Evolutionary conservation across 2,888 invertebrate genomes (phyloP), one percentile per base, ranked within the genome.

Genomic region (Blomia tropicalis): DNA sequence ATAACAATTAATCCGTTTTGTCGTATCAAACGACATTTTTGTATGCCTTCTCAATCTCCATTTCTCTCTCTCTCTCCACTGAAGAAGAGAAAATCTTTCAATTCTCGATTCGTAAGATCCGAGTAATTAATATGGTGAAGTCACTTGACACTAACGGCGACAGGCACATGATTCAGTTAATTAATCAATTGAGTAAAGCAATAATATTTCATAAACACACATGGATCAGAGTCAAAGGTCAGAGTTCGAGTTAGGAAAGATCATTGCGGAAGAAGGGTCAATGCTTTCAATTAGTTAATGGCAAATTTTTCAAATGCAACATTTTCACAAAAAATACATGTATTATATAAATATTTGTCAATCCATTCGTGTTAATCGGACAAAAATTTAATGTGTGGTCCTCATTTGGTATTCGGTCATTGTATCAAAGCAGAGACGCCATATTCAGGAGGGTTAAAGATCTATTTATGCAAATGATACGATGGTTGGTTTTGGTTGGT

Each of bases 311-410:
- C 14, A 14, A 41, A 41, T 41, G 14, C 41, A n/a, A 14, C 41
- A 41, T 14, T n/a, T n/a, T n/a, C n/a, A n/a, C n/a, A n/a, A n/a
- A 36, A 17, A 7, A 36, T 11, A 14, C n/a, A n/a, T 47, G 7
- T 7, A 11, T 27, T 47, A n/a, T 47, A 47, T 47, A 47, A 47
- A 47, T 47, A 47, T 47, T 47, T 47, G 51, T n/a, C 7, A n/a
- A 47, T 47, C 7, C 51, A 47, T 47, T 47, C 51, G 51, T 47
- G 51, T n/a, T 47, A 47, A 47, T 47, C 51, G 51, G 51, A 11
- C 41, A 17, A n/a, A n/a, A n/a, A n/a, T n/a, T n/a, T n/a, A n/a
- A n/a, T n/a, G n/a, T n/a, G n/a, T n/a, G n/a, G n/a, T n/a, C n/a
- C n/a, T n/a, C n/a, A n/a, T n/a, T n/a, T n/a, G n/a, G n/a, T n/a